Evolutionary conservation across 2,113 vertebrate genomes (phyloP), one percentile per base, ranked within the genome.

Genomic region (Sakesphorus luctuosus): DNA sequence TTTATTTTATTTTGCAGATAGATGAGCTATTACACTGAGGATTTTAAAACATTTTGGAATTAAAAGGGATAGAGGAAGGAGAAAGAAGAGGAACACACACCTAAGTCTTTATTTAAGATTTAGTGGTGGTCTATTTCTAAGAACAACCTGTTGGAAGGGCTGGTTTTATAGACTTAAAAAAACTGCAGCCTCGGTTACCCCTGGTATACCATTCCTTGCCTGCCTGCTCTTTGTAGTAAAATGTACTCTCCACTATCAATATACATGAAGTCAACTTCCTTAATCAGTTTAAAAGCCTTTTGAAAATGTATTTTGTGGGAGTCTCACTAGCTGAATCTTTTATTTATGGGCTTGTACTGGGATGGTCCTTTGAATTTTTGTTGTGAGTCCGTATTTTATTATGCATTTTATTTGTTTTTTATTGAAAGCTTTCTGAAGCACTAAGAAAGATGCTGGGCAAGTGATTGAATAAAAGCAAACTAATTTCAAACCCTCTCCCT

Each of bases 201-300:
- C 68, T 33, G 0, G 0, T 65, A 28, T 21, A 62, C 47, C 1
- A 2, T 79, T 76, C 44, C 52, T 68, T 89, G 50, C 40, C 52
- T 84, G 46, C 50, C 53, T 72, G 47, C 26, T 87, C 53, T 85
- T 86, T 50, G 59, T 43, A 75, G 25, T 56, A 75, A 94, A 94
- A 62, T 55, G 29, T 66, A 69, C 69, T 58, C 62, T 84, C 43
- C 33, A 59, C 76, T 96, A 94, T 96, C 87, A 87, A 84, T 91
- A 94, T 86, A 89, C 86, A 94, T 91, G 67, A 95, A 95, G 63
- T 59, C 76, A 91, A 87, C 90, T 93, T 93, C 92, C 71, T 94
- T 97, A 97, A 97, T 97, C 90, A 93, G 91, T 96, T 96, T 97
- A 96, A 97, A 98, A 97, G 92, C 92, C 91, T 95, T 96, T 93